phyloP scores from a whole-genome alignment of 2,888 invertebrate genomes.

The Cosmia pyralina region DNA sequence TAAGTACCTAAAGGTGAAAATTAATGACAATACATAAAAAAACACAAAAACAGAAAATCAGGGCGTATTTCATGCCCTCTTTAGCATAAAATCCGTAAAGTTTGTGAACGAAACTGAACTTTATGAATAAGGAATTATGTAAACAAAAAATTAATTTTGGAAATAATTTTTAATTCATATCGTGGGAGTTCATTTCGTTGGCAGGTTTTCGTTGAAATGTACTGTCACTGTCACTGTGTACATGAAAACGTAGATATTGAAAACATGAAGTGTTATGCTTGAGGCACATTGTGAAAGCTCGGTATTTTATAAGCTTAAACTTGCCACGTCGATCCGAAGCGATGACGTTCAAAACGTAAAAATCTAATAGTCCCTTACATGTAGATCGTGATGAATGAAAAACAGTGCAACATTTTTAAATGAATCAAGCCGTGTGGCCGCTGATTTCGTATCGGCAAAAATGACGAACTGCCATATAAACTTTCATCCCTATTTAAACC shows the following conservation, averaged over 20 bases:
- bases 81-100: slow-evolving; percentile 38
- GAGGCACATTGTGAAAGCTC: not conserved
- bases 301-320: not conserved
- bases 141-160: slow-evolving; percentile 46
- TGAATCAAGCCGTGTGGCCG: not conserved
- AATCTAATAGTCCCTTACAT: too few relatives aligned
- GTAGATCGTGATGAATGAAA: too few relatives aligned
- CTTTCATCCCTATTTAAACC: not conserved
- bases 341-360: not conserved
- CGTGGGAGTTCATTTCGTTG: slow-evolving; percentile 48
- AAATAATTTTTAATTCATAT: slow-evolving; percentile 51
- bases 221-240: too few relatives aligned
- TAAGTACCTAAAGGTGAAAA: slow-evolving; percentile 10
- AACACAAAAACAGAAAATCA: slow-evolving; percentile 30
- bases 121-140: slow-evolving; percentile 55
- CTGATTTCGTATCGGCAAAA: too few relatives aligned
- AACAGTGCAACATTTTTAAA: not conserved
- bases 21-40: slow-evolving; percentile 19
- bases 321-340: not conserved
- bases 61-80: slow-evolving; percentile 34
- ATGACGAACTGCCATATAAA: not conserved
- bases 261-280: not conserved
- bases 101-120: slow-evolving; percentile 39
- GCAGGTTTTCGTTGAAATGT: slow-evolving; percentile 26
- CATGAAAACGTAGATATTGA: slow-evolving; percentile 4